These are phyloP conservation scores for Epinotia ramella DNA, from an alignment of 2,888 invertebrate species.

Conservation along the genomic window DNA sequence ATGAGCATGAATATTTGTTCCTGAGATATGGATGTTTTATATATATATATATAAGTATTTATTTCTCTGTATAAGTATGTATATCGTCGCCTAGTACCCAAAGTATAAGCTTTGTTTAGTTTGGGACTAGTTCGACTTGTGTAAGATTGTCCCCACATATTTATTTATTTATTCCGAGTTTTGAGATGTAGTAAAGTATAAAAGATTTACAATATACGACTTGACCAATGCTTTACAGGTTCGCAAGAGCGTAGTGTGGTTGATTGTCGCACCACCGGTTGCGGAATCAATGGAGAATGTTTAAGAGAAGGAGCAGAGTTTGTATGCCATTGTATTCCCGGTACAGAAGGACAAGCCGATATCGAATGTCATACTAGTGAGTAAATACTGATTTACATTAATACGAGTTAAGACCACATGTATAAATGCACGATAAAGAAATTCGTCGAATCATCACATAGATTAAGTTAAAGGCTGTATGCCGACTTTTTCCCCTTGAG, in stretches of 20 bases:
- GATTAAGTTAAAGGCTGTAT: conserved; percentile 4
- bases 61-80: too few species aligned
- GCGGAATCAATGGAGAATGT: conserved; percentile 94
- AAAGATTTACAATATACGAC: not conserved
- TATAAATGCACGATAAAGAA: conserved; percentile 80
- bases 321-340: conserved; percentile 92
- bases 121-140: too few species aligned
- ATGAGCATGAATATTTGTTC: too few species aligned
- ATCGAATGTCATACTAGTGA: conserved; percentile 88
- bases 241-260: conserved; percentile 85
- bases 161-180: not conserved
- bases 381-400: conserved; percentile 57
- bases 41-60: too few species aligned
- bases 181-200: too few species aligned
- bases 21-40: too few species aligned
- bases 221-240: conserved; percentile 70
- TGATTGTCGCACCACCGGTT: conserved; percentile 94
- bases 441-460: not conserved
- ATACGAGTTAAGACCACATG: conserved; percentile 63
- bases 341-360: conserved; percentile 90
- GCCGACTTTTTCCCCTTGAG: not conserved
- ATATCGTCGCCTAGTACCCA: too few species aligned
- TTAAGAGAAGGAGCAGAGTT: conserved; percentile 93
- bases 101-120: too few species aligned
- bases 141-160: too few species aligned